These are phyloP conservation scores for Caerostris darwini DNA, from an alignment of 1,140 invertebrate genomes.

Conservation along the genomic window DNA sequence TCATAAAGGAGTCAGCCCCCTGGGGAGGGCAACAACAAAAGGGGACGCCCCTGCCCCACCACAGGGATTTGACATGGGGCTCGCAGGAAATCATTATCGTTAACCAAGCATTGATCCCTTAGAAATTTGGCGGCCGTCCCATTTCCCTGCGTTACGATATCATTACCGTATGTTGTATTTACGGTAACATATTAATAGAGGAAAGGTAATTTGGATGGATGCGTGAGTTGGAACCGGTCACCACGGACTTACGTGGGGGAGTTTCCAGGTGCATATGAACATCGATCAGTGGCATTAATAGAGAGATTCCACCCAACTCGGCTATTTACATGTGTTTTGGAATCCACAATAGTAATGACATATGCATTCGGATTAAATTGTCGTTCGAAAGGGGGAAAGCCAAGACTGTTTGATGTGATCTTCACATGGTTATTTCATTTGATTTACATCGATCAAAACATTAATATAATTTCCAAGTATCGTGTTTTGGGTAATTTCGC, in stretches of 20 bases:
- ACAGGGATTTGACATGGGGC: neutral
- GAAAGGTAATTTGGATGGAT: conserved; percentile 61
- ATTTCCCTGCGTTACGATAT: conserved; percentile 53
- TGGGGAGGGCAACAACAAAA: neutral
- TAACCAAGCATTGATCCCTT: conserved; percentile 65
- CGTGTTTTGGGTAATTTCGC: too few relatives aligned
- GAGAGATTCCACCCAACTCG: neutral
- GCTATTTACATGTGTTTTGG: too few relatives aligned
- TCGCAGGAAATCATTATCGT: conserved; percentile 62
- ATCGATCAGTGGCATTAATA: conserved; percentile 37
- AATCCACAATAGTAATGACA: too few relatives aligned
- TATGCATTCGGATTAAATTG: too few relatives aligned
- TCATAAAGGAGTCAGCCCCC: neutral
- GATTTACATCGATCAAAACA: too few relatives aligned
- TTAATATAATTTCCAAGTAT: too few relatives aligned
- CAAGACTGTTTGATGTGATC: too few relatives aligned
- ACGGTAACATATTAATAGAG: conserved; percentile 64
- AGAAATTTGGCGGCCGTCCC: conserved; percentile 47
- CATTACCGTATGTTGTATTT: conserved; percentile 69
- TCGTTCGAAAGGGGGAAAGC: too few relatives aligned
- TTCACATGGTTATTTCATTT: too few relatives aligned
- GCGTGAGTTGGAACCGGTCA: neutral
- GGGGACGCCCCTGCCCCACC: neutral
- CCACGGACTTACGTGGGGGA: neutral
- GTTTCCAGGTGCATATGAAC: conserved; percentile 40